Base-by-base conservation (phyloP, 2,113 vertebrate genomes). In the Bujurquina vittata region DNA sequence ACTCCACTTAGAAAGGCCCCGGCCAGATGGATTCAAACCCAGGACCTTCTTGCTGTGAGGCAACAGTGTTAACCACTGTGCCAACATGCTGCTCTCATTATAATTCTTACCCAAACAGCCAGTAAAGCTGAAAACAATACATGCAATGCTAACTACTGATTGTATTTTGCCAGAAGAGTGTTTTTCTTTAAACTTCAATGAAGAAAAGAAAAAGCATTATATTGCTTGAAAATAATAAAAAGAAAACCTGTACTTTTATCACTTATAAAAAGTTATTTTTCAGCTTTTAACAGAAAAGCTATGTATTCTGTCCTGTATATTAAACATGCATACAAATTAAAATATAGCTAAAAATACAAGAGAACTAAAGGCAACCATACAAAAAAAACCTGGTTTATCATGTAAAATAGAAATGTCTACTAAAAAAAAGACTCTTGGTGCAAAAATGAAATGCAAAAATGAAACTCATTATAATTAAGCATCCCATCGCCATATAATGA, bases 81-180 rank as follows among this genome's bases (percentile, higher is more conserved):
- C 35, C 35, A 37, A 37, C 9, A 2, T 37, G 35, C 9, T 37
- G 35, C 9, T 8, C 35, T 33, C 33, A 33, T 33, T 33, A 33
- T 33, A 7, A 31, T 31, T 31, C 31, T 31, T 31, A 31, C 31
- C 31, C 31, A 31, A 31, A 31, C 31, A 31, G 31, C 5, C 5
- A 31, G 31, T 31, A 31, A 31, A 46, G 63, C 23, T 67, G 0
- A 73, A 57, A 20, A 84, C 55, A 55, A 63, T 23, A 56, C 67
- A 29, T 60, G 14, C 52, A 75, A 55, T 35, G 3, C 73, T 54
- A 67, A 63, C 20, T 80, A 80, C 9, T 56, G 29, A 46, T 81
- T 80, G 69, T 6, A 37, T 81, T 83, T 56, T 77, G 5, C 22
- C 10, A 76, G 62, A 31, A 9, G 5, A 85, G 54, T 7, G 63